Base-by-base conservation (phyloP, 2,113 vertebrate species). In the Stomatorhinus ivindoensis region DNA sequence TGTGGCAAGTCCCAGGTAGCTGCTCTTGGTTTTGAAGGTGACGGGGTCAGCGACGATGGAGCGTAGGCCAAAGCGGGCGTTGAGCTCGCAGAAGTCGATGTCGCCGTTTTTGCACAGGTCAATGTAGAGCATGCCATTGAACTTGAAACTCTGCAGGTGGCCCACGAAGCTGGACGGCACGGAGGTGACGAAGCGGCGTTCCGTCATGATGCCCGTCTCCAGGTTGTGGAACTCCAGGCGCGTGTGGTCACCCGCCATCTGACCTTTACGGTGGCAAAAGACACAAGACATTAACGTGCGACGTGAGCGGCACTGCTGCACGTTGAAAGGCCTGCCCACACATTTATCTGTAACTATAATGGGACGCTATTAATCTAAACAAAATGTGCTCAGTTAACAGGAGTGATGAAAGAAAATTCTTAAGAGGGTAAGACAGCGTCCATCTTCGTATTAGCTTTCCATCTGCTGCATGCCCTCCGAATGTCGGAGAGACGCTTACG, bases 91-190 rank as follows among this genome's bases (percentile, higher is more conserved):
- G 73, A 97, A 99, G 92, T 99, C 98, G 0, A 99, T 99, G 94
- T 99, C 98, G 0, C 98, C 98, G 0, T 99, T 99, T 94, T 99
- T 99, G 95, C 98, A 99, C 92, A 99, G 95, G 93, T 99, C 98
- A 2, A 99, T 99, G 94, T 99, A 99, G 90, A 98, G 97, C 94
- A 98, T 96, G 2, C 98, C 97, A 0, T 99, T 99, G 92, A 99
- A 99, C 95, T 97, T 95, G 21, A 99, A 96, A 92, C 98, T 97
- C 96, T 99, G 98, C 53, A 99, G 95, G 73, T 99, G 98, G 9
- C 98, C 98, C 0, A 99, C 99, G 92, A 98, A 99, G 89, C 97
- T 96, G 27, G 98, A 98, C 0, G 98, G 98, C 42, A 98, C 95
- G 1, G 97, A 95, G 0, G 98, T 97, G 91, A 97, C 97, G 89